Evolutionary conservation across 1,140 invertebrate species (phyloP).

Genomic region (Heliconius nattereri): DNA sequence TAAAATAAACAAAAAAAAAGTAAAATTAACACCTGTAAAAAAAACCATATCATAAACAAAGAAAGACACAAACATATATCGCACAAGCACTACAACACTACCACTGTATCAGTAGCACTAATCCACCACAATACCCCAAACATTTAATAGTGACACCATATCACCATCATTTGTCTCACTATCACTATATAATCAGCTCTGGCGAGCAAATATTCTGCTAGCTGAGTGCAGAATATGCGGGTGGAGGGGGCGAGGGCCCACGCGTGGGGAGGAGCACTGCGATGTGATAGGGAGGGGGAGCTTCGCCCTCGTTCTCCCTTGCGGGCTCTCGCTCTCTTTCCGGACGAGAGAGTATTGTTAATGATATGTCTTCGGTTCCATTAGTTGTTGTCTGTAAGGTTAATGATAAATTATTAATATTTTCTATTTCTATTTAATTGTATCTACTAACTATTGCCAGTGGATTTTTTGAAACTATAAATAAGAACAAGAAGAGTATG

Average conservation of each 20-base stretch:
- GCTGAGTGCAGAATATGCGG: slow-evolving; percentile 85
- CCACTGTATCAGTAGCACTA: slow-evolving; percentile 5
- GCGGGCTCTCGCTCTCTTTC: slow-evolving; percentile 26
- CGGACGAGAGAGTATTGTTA: slow-evolving; percentile 35
- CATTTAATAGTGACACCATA: neutral
- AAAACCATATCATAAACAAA: neutral
- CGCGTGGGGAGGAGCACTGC: slow-evolving; percentile 84
- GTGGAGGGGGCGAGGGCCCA: slow-evolving; percentile 81
- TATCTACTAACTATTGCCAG: too few relatives aligned
- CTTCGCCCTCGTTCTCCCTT: slow-evolving; percentile 43
- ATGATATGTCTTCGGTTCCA: slow-evolving; percentile 35
- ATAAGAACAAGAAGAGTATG: too few relatives aligned
- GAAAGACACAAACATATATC: neutral
- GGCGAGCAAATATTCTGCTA: slow-evolving; percentile 58
- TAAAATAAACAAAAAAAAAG: neutral
- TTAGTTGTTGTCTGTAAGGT: neutral
- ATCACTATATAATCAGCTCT: slow-evolving; percentile 52
- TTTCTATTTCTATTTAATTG: neutral
- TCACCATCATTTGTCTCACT: neutral
- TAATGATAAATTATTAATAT: neutral
- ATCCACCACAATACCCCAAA: neutral
- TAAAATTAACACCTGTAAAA: neutral
- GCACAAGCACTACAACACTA: neutral
- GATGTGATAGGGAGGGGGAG: slow-evolving; percentile 86
- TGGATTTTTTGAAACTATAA: too few relatives aligned